These are phyloP conservation scores for Semaprochilodus insignis DNA, from an alignment of 2,797 vertebrate genomes.

Conservation along the genomic window DNA sequence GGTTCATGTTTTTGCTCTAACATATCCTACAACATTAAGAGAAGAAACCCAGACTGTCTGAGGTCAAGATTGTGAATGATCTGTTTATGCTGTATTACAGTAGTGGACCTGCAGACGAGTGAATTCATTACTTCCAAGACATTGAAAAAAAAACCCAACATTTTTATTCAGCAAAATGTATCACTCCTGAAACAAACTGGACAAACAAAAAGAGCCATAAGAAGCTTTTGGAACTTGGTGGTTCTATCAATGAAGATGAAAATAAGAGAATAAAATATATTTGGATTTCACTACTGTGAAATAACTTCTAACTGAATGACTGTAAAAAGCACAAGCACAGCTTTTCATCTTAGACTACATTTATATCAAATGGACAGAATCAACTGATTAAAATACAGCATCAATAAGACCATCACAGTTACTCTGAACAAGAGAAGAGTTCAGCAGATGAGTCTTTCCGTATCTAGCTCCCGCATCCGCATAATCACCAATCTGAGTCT, in stretches of 20 bases:
- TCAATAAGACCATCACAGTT: constrained; percentile 34
- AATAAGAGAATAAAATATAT: constrained; percentile 33
- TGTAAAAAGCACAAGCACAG: constrained; percentile 49
- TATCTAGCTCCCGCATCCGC: constrained; percentile 1
- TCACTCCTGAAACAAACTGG: constrained; percentile 63
- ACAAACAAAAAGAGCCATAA: constrained; percentile 68
- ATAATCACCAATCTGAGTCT: constrained; percentile 9
- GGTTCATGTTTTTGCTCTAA: no score
- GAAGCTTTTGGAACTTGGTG: constrained; percentile 46
- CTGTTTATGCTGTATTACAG: not conserved
- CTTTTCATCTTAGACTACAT: constrained; percentile 35
- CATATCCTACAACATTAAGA: no score
- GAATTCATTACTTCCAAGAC: constrained; percentile 39
- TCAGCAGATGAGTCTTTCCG: not conserved
- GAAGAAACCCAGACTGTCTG: no score
- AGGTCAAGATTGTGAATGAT: not conserved
- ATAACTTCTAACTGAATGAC: constrained; percentile 33
- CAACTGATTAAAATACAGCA: constrained; percentile 57
- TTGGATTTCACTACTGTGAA: constrained; percentile 29
- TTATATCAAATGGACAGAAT: constrained; percentile 40
- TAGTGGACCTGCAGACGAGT: not conserved
- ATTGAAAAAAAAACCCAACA: constrained; percentile 66
- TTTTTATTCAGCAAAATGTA: constrained; percentile 74
- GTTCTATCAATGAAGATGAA: constrained; percentile 37
- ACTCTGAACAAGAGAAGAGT: constrained; percentile 16